phyloP scores from a whole-genome alignment of 35 echinoderm and acorn worm genomes.

The Lytechinus variegatus region DNA sequence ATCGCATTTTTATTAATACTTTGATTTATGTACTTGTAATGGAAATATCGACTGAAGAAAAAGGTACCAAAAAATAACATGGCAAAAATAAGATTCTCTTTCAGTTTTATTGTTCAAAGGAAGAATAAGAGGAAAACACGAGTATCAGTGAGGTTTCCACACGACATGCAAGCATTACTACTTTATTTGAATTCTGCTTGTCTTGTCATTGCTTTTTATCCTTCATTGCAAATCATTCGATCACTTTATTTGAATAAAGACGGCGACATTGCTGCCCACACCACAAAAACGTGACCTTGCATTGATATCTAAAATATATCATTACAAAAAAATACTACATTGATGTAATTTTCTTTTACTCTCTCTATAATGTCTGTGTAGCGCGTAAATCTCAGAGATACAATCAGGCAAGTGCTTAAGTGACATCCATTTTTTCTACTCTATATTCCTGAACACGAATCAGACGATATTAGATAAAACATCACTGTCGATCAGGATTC shows the following conservation, averaged over 20 bases:
- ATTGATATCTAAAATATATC: background rate
- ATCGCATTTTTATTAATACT: background rate
- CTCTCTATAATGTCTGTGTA: background rate
- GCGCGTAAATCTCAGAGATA: background rate
- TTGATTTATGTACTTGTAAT: background rate
- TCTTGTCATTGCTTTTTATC: background rate
- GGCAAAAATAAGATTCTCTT: background rate
- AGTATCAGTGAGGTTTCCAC: background rate
- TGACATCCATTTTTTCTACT: background rate
- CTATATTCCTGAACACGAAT: conserved; percentile 3
- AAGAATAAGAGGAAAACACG: background rate
- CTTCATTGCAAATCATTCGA: background rate
- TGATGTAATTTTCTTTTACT: background rate
- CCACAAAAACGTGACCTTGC: background rate
- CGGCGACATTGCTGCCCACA: background rate
- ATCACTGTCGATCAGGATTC: background rate
- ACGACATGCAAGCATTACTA: background rate
- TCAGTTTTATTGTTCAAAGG: background rate
- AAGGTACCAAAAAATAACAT: background rate
- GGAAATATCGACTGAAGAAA: background rate
- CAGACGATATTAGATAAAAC: background rate
- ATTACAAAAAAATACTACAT: background rate
- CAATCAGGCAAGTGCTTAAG: background rate
- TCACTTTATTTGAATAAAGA: background rate
- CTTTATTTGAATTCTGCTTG: background rate